Conservation (phyloP, 2,888 invertebrate genomes). For the Melipona beecheii region DNA sequence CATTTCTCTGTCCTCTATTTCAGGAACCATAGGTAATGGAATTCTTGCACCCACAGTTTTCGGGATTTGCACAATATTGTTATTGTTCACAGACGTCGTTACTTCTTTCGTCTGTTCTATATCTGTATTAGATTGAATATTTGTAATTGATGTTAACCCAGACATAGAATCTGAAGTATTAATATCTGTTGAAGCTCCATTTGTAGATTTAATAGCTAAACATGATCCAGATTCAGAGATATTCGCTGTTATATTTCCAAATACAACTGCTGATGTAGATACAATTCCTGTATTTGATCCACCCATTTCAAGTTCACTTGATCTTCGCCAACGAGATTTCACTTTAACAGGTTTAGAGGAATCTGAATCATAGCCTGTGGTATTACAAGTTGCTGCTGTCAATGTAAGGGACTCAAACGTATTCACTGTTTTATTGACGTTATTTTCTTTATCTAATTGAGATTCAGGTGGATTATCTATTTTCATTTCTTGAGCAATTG, state of each 20-base stretch:
- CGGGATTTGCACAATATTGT: constrained; percentile 60
- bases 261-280: constrained; percentile 82
- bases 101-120: constrained; percentile 54
- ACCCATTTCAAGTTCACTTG: constrained; percentile 90
- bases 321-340: constrained; percentile 91
- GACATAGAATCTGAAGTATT: constrained; percentile 49
- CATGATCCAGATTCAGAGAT: constrained; percentile 70
- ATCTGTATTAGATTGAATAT: constrained; percentile 52
- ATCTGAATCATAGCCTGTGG: constrained; percentile 80
- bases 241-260: constrained; percentile 79
- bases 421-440: constrained; percentile 68
- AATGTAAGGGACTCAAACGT: constrained; percentile 74
- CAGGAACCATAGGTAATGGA: constrained; percentile 84
- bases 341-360: constrained; percentile 90
- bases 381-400: constrained; percentile 67
- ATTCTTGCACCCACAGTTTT: constrained; percentile 77
- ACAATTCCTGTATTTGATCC: constrained; percentile 76
- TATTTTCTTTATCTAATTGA: constrained; percentile 80
- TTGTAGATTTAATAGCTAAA: constrained; percentile 30
- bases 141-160: constrained; percentile 34
- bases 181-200: constrained; percentile 60
- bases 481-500: constrained; percentile 71
- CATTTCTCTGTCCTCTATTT: constrained; percentile 85
- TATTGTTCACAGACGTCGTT: constrained; percentile 18
- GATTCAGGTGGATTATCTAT: constrained; percentile 79